These are phyloP conservation scores for Thysanoteuthis rhombus DNA, from an alignment of 2,888 invertebrate genomes.

Conservation along the genomic window DNA sequence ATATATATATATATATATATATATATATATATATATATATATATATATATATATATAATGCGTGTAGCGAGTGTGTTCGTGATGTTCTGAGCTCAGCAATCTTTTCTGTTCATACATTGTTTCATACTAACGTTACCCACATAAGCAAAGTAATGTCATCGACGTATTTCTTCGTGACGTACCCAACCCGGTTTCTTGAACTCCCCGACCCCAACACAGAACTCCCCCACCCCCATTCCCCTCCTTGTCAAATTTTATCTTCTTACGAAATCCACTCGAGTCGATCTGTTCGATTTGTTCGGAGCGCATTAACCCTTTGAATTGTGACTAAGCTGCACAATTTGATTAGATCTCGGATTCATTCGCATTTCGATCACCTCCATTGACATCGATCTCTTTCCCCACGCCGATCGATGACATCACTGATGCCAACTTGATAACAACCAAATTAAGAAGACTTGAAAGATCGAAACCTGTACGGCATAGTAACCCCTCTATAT, in stretches of 20 bases:
- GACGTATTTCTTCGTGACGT: neutral
- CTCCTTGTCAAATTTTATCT: neutral
- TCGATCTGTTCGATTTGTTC: neutral
- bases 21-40: neutral
- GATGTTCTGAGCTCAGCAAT: neutral
- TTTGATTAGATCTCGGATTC: neutral
- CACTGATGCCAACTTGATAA: neutral
- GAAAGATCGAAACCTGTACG: no score
- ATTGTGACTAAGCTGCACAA: neutral
- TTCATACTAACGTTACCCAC: neutral
- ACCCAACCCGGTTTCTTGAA: neutral
- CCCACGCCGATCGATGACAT: neutral
- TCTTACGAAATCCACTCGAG: neutral
- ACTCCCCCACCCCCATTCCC: rapidly evolving
- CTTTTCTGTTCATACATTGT: neutral
- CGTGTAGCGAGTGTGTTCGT: neutral
- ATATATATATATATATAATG: neutral
- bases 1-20: neutral
- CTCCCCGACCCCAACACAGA: neutral
- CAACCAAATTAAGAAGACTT: neutral
- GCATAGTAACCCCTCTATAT: no score
- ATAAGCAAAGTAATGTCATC: neutral
- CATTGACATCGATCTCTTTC: neutral
- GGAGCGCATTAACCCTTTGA: neutral
- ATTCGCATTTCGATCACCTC: neutral